A percentile compares a stretch with the other conserved stretches of the same genome.
Evolutionary conservation across 2,113 vertebrate genomes (phyloP).

Genomic region (Bettongia penicillata): DNA sequence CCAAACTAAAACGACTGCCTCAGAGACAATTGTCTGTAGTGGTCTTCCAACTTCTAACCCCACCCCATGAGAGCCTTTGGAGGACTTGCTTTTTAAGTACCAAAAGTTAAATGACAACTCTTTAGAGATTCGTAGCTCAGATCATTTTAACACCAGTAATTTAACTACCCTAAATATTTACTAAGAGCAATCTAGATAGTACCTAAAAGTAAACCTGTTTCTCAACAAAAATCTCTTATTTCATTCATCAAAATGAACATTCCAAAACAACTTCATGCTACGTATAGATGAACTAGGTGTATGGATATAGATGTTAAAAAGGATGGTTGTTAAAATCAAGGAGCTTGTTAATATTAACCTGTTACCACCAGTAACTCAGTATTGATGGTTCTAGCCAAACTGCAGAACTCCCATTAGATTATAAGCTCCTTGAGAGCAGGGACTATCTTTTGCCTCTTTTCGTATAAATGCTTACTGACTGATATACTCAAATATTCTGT

Average conservation of each 20-base stretch:
- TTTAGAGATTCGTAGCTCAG: neutral
- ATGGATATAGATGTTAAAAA: neutral
- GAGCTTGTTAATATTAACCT: neutral
- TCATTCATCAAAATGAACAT: neutral
- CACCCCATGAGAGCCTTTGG: neutral
- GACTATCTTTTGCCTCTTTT: neutral
- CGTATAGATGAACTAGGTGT: neutral
- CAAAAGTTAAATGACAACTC: neutral
- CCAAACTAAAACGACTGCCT: neutral
- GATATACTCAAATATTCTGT: neutral
- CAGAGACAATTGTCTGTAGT: neutral
- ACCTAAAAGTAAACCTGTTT: neutral
- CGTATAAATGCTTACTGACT: neutral
- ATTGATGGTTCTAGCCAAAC: neutral
- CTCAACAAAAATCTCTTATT: neutral
- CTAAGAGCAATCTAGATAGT: too few species aligned
- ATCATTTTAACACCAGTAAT: neutral
- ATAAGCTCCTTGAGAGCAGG: neutral
- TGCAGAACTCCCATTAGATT: neutral
- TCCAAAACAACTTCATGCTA: neutral
- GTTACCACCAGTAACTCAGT: neutral
- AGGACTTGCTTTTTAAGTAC: neutral
- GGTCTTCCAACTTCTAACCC: neutral
- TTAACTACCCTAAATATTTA: neutral
- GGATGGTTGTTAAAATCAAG: neutral